Conservation (phyloP, 2,113 vertebrate genomes). For the Ochotona princeps region DNA sequence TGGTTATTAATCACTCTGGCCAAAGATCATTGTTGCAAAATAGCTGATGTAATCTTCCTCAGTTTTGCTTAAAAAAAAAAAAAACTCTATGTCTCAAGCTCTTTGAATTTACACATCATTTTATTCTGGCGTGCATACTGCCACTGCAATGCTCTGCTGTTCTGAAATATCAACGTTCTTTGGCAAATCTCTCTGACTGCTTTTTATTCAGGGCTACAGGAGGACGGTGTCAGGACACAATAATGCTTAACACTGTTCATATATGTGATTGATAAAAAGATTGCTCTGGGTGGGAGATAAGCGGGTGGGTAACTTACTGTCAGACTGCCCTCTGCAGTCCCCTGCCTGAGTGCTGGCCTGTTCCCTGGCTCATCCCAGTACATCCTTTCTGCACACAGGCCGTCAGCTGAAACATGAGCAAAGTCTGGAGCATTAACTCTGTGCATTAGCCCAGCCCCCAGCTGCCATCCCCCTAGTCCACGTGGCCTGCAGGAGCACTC, state of each 20-base stretch:
- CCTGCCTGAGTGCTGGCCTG: not conserved
- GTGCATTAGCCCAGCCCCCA: not conserved
- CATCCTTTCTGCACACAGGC: conserved; percentile 3
- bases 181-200: no score
- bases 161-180: no score
- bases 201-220: no score
- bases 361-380: not conserved
- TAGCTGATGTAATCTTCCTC: no score
- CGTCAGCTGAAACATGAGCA: not conserved
- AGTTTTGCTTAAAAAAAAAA: no score
- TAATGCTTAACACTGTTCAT: not conserved
- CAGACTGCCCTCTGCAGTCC: not conserved
- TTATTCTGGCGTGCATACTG: no score
- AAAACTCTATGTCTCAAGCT: no score
- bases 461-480: not conserved
- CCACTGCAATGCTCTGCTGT: no score
- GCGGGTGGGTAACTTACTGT: not conserved
- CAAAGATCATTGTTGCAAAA: no score
- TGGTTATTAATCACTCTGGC: no score
- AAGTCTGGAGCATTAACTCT: conserved; percentile 27
- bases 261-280: not conserved
- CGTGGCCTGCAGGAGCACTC: not conserved
- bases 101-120: no score
- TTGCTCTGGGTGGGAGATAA: not conserved
- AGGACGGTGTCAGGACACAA: not conserved